phyloP scores from a whole-genome alignment of 1,140 invertebrate genomes.

The Drosophila baimaii region DNA sequence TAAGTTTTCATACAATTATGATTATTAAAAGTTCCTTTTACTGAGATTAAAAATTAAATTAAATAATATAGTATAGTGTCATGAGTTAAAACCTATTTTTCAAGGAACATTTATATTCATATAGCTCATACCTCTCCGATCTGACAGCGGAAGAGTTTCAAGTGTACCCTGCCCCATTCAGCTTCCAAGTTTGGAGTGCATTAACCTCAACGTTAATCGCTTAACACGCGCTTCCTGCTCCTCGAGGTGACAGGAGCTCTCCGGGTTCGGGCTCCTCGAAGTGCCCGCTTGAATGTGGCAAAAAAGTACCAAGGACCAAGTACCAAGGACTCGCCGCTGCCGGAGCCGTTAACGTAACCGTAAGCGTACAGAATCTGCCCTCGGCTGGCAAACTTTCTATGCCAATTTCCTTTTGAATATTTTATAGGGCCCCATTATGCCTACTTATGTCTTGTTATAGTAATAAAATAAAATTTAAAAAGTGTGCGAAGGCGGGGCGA shows the following conservation, averaged over 20 bases:
- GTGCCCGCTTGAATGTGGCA: slow-evolving; percentile 13
- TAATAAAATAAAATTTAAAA: slow-evolving; percentile 83
- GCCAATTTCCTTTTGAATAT: slow-evolving; percentile 83
- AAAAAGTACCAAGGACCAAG: background rate
- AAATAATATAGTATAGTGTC: too few species aligned
- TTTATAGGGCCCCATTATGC: slow-evolving; percentile 82
- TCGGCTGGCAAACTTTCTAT: slow-evolving; percentile 60
- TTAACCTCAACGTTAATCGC: slow-evolving; percentile 76
- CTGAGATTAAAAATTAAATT: too few species aligned
- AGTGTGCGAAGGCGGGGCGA: slow-evolving; percentile 16
- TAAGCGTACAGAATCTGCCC: slow-evolving; percentile 1
- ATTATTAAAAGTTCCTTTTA: too few species aligned
- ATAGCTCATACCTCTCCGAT: too few species aligned
- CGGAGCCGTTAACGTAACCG: too few species aligned
- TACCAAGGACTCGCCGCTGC: slow-evolving; percentile 6
- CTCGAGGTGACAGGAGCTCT: slow-evolving; percentile 14
- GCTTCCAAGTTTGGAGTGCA: slow-evolving; percentile 60
- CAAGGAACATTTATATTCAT: background rate
- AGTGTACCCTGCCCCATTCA: background rate
- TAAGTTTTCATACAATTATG: background rate
- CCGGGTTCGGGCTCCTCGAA: slow-evolving; percentile 21
- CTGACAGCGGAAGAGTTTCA: rapidly evolving
- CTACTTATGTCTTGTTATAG: slow-evolving; percentile 84
- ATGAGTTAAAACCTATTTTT: background rate
- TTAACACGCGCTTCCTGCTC: slow-evolving; percentile 47